Percentiles rank a stretch among this genome's conserved stretches.
Evolutionary conservation across 2,888 invertebrate genomes (phyloP).

Genomic region (Neoascia interrupta): DNA sequence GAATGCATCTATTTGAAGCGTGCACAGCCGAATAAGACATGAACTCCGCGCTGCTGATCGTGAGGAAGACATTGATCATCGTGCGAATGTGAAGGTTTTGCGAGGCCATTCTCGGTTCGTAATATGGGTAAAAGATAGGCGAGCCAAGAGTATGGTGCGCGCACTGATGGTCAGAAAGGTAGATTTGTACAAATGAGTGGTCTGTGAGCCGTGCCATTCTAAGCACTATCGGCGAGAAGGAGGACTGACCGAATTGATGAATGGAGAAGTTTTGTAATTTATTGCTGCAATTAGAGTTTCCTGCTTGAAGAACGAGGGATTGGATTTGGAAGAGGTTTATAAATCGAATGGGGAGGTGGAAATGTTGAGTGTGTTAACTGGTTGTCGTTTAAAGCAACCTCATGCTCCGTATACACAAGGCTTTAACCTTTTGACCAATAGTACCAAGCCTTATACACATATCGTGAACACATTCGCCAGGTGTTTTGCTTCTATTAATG

Average conservation of each 20-base stretch:
- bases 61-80: slow-evolving; percentile 56
- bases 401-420: no score
- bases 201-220: neutral
- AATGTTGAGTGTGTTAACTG: neutral
- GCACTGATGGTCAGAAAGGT: no score
- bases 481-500: no score
- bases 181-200: neutral
- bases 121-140: neutral
- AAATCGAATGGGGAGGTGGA: neutral
- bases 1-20: neutral
- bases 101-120: slow-evolving; percentile 2
- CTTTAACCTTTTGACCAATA: no score
- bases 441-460: no score
- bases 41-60: slow-evolving; percentile 12
- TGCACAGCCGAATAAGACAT: neutral
- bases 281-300: slow-evolving; percentile 61
- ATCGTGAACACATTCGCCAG: no score
- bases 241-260: slow-evolving; percentile 42
- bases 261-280: slow-evolving; percentile 50
- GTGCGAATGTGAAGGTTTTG: slow-evolving; percentile 36
- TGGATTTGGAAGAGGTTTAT: slow-evolving; percentile 2
- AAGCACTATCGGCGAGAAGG: neutral
- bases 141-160: neutral
- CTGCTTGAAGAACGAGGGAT: slow-evolving; percentile 30
- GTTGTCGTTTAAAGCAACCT: no score